Evolutionary conservation across 2,888 invertebrate species (phyloP).

Genomic region (Tanytarsus gracilentus): DNA sequence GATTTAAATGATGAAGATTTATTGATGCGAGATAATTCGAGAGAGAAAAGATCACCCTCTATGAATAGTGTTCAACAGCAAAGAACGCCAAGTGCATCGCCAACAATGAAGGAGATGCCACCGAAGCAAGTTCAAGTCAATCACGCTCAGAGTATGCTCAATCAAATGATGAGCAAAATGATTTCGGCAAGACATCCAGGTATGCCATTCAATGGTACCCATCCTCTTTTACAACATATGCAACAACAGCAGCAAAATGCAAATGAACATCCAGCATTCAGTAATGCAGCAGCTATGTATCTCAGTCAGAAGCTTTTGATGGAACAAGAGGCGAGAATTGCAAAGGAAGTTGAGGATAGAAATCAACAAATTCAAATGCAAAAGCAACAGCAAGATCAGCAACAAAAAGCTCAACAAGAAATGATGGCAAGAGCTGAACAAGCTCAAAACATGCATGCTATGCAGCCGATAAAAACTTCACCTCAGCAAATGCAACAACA

Average conservation of each 20-base stretch:
- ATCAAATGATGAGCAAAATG: conserved; percentile 58
- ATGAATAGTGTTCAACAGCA: conserved; percentile 40
- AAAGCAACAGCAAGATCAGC: conserved; percentile 50
- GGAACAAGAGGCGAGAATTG: conserved; percentile 69
- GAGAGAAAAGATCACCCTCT: conserved; percentile 44
- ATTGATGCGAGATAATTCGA: conserved; percentile 30
- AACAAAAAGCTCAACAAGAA: conserved; percentile 43
- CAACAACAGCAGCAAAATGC: conserved; percentile 40
- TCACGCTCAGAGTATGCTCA: conserved; percentile 48
- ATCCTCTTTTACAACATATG: conserved; percentile 51
- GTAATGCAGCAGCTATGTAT: conserved; percentile 61
- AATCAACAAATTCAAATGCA: conserved; percentile 49
- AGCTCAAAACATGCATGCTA: conserved; percentile 40
- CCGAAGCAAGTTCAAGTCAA: conserved; percentile 31
- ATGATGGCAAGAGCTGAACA: conserved; percentile 35
- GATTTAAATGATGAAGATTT: conserved; percentile 52
- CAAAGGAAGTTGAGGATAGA: conserved; percentile 54
- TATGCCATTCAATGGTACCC: conserved; percentile 51
- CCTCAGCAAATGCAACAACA: conserved; percentile 38
- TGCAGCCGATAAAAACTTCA: conserved; percentile 38
- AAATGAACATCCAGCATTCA: conserved; percentile 54
- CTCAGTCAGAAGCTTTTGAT: conserved; percentile 68
- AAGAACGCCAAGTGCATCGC: conserved; percentile 34
- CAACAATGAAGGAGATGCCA: conserved; percentile 33
- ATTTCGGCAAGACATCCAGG: conserved; percentile 53